A percentile compares a stretch with the other conserved stretches of the same genome.
Conservation (phyloP, 2,113 vertebrate species). For the Psettodes erumei region DNA sequence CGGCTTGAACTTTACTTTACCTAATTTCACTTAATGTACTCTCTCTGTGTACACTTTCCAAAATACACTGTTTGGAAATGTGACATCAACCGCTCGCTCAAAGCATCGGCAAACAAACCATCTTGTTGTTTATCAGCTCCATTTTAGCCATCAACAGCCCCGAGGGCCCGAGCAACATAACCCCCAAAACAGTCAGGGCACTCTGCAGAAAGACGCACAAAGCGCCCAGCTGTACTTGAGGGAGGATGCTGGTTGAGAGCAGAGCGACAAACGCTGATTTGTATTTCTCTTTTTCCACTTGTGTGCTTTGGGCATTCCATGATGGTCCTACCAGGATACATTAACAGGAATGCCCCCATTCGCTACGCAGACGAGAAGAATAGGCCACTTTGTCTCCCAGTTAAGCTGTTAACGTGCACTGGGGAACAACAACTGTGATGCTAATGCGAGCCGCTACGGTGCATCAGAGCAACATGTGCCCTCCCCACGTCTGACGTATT, state of each 20-base stretch:
- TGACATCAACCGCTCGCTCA: constrained; percentile 37
- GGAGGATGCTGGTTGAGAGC: constrained; percentile 15
- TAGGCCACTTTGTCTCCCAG: constrained; percentile 68
- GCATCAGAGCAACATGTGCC: constrained; percentile 35
- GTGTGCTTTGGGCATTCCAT: constrained; percentile 64
- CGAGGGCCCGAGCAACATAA: constrained; percentile 50
- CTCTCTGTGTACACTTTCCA: no score
- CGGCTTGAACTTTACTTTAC: constrained; percentile 20
- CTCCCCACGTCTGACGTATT: constrained; percentile 35
- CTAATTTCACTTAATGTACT: constrained; percentile 28
- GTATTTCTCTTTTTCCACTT: constrained; percentile 53
- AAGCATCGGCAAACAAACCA: constrained; percentile 62
- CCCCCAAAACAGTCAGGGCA: constrained; percentile 35
- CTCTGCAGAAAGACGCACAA: constrained; percentile 51
- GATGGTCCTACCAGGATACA: constrained; percentile 64
- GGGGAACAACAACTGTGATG: constrained; percentile 58
- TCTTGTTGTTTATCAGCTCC: constrained; percentile 56
- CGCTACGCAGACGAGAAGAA: constrained; percentile 61
- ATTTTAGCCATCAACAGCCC: constrained; percentile 44
- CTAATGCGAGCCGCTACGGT: constrained; percentile 49
- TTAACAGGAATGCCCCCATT: constrained; percentile 65
- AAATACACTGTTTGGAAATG: constrained; percentile 39
- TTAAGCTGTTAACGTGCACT: constrained; percentile 64
- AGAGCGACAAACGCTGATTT: constrained; percentile 58
- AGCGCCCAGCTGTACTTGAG: constrained; percentile 49